Conservation (phyloP, 1,140 invertebrate species). For the Andricus grossulariae region DNA sequence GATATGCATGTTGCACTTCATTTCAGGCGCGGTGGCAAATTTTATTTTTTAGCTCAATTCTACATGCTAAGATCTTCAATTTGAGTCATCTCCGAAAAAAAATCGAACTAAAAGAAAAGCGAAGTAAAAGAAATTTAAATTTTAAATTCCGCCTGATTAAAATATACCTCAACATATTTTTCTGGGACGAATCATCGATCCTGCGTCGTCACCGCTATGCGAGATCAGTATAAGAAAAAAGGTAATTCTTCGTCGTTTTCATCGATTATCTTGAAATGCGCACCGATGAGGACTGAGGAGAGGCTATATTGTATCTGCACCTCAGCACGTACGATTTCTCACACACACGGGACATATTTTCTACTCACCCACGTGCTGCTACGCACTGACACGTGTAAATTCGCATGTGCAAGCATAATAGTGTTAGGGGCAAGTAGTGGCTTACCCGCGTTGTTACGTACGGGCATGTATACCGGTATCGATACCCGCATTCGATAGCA, state of each 20-base stretch:
- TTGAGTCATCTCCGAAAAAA: too few species aligned
- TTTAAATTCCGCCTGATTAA: too few species aligned
- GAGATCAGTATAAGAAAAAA: not conserved
- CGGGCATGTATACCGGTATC: slow-evolving; percentile 34
- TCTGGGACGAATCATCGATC: not conserved
- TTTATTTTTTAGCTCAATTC: too few species aligned
- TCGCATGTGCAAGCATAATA: not conserved
- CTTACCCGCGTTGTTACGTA: slow-evolving; percentile 22
- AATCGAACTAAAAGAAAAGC: too few species aligned
- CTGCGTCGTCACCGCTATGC: not conserved
- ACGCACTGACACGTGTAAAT: slow-evolving; percentile 21
- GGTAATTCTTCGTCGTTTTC: not conserved
- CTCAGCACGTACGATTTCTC: not conserved
- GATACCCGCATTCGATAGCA: slow-evolving; percentile 52
- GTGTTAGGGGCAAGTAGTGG: not conserved
- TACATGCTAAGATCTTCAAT: too few species aligned
- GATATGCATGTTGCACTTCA: too few species aligned
- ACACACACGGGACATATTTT: not conserved
- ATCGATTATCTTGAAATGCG: not conserved
- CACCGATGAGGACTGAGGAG: not conserved
- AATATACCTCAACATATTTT: too few species aligned
- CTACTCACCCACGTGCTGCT: not conserved
- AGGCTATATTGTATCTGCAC: not conserved
- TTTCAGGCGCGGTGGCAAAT: too few species aligned
- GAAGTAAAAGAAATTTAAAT: too few species aligned